These are phyloP conservation scores for Nibea albiflora DNA, from an alignment of 2,113 vertebrate genomes.

Conservation along the genomic window DNA sequence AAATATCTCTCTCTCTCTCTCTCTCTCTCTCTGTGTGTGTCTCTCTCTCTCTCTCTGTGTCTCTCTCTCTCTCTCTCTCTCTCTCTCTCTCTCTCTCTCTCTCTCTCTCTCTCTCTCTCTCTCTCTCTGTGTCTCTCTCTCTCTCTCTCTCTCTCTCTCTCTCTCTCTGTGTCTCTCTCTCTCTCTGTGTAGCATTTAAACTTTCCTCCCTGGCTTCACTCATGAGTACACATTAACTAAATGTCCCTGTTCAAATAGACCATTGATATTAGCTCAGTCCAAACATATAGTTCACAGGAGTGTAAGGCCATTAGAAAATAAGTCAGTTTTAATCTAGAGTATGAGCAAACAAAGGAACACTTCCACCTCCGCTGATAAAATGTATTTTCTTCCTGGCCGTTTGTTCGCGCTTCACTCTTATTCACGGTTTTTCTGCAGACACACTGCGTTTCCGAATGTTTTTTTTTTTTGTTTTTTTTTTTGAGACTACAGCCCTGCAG, in stretches of 20 bases:
- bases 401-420: not conserved
- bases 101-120: no score
- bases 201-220: slow-evolving; percentile 42
- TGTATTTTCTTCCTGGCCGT: not conserved
- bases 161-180: not conserved
- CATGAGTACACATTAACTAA: slow-evolving; percentile 70
- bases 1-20: slow-evolving; percentile 31
- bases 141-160: no score
- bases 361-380: slow-evolving; percentile 15
- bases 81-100: no score
- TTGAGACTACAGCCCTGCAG: not conserved
- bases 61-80: no score
- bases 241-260: slow-evolving; percentile 54
- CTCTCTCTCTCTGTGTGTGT: slow-evolving; percentile 24
- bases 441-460: slow-evolving; percentile 5
- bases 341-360: slow-evolving; percentile 46
- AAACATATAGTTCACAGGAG: slow-evolving; percentile 45
- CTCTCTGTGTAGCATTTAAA: slow-evolving; percentile 50
- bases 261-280: slow-evolving; percentile 45
- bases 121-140: no score
- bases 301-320: slow-evolving; percentile 45
- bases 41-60: no score
- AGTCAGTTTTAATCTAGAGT: slow-evolving; percentile 48
- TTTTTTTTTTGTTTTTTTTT: no score
- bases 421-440: slow-evolving; percentile 18